These are phyloP conservation scores for Lycocerus yunnanus DNA, from an alignment of 2,888 invertebrate species.

Conservation along the genomic window DNA sequence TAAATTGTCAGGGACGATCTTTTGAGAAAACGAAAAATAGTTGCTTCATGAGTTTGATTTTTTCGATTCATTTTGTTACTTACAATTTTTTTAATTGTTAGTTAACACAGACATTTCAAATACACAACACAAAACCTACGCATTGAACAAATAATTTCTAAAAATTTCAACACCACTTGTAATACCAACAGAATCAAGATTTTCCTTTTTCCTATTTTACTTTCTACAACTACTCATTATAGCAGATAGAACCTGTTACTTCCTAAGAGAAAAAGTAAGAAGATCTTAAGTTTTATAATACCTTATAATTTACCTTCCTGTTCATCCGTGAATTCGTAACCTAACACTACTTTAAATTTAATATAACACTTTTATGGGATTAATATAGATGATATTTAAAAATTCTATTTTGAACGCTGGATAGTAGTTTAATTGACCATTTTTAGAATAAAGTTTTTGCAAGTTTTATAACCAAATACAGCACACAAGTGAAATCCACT, in stretches of 20 bases:
- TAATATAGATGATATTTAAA: background rate
- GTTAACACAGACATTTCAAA: too few relatives aligned
- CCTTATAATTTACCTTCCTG: background rate
- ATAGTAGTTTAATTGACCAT: background rate
- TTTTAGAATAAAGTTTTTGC: background rate
- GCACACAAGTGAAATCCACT: constrained; percentile 41
- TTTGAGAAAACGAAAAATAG: too few relatives aligned
- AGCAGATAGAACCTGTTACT: background rate
- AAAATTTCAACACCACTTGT: too few relatives aligned
- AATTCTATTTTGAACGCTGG: background rate
- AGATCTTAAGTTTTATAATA: background rate
- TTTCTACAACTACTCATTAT: background rate
- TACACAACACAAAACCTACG: too few relatives aligned
- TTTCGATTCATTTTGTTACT: too few relatives aligned
- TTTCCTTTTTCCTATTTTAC: background rate
- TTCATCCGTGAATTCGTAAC: background rate
- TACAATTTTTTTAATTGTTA: too few relatives aligned
- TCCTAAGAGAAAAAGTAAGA: background rate
- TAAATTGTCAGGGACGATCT: too few relatives aligned
- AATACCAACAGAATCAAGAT: background rate
- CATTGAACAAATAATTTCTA: too few relatives aligned
- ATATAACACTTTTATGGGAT: background rate
- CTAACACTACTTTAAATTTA: background rate
- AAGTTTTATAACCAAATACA: background rate
- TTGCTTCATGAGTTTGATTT: too few relatives aligned